Conservation (phyloP, 2,888 invertebrate genomes). For the Eubasilissa splendida region DNA sequence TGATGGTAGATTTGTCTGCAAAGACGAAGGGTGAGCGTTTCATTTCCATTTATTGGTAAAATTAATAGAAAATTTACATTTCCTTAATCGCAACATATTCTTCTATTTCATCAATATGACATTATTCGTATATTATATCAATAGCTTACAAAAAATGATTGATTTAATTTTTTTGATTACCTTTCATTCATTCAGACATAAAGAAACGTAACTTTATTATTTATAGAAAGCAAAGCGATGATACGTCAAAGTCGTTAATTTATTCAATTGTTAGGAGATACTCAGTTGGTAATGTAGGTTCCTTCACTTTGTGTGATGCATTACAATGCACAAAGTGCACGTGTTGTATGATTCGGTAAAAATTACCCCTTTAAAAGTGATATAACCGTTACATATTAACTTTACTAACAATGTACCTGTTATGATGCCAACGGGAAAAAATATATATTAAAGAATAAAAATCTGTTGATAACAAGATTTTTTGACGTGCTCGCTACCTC, state of each 20-base stretch:
- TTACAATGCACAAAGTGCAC: slow-evolving; percentile 40
- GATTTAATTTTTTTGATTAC: too few relatives aligned
- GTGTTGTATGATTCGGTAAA: slow-evolving; percentile 40
- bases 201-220: too few relatives aligned
- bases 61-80: too few relatives aligned
- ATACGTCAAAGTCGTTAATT: slow-evolving; percentile 31
- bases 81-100: too few relatives aligned
- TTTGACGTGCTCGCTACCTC: too few relatives aligned
- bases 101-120: too few relatives aligned
- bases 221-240: not conserved
- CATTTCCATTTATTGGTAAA: too few relatives aligned
- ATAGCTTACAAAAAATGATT: too few relatives aligned
- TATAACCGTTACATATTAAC: slow-evolving; percentile 37
- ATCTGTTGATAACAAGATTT: not conserved
- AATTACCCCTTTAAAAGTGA: slow-evolving; percentile 22
- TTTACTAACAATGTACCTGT: slow-evolving; percentile 29
- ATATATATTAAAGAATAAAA: not conserved
- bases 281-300: not conserved
- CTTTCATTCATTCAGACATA: too few relatives aligned
- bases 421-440: not conserved
- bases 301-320: slow-evolving; percentile 23
- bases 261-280: slow-evolving; percentile 35
- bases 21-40: too few relatives aligned
- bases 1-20: too few relatives aligned
- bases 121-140: too few relatives aligned